These are phyloP conservation scores for Drosophila ficusphila DNA, from an alignment of 1,140 invertebrate species.

Conservation along the genomic window DNA sequence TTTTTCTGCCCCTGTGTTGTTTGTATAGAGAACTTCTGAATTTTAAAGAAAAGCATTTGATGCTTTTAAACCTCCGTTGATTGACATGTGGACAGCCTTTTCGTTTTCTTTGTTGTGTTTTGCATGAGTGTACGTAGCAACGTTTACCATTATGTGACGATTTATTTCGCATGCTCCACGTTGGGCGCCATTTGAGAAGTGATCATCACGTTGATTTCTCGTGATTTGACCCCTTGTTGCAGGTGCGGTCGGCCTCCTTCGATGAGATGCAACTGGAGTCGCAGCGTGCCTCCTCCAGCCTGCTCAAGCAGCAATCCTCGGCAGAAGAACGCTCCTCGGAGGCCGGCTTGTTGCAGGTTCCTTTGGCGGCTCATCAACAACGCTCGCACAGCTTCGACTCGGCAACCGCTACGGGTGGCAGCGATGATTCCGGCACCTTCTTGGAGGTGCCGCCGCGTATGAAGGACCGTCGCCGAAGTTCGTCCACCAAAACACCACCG, in stretches of 20 bases:
- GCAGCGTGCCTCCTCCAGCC: slow-evolving; percentile 85
- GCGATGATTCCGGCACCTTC: slow-evolving; percentile 87
- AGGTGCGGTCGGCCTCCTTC: slow-evolving; percentile 92
- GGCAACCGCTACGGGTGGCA: slow-evolving; percentile 86
- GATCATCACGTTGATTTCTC: too few species aligned
- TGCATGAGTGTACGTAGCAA: background rate
- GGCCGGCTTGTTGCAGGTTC: slow-evolving; percentile 86
- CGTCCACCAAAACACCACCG: slow-evolving; percentile 86
- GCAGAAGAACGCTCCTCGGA: slow-evolving; percentile 83
- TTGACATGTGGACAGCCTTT: background rate
- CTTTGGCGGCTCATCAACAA: slow-evolving; percentile 86
- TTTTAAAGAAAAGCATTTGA: background rate
- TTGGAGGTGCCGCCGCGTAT: slow-evolving; percentile 88
- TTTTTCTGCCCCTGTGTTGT: too few species aligned
- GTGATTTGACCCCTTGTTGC: background rate
- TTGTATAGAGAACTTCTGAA: too few species aligned
- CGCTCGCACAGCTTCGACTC: slow-evolving; percentile 92
- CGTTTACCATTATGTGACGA: too few species aligned
- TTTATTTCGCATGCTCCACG: background rate
- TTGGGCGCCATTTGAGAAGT: background rate
- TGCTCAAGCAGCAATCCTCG: slow-evolving; percentile 84
- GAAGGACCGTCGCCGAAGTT: slow-evolving; percentile 86
- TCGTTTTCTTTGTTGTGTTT: background rate
- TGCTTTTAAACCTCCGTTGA: background rate
- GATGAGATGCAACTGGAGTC: slow-evolving; percentile 94